Conservation (phyloP, 2,888 invertebrate species). For the Beris morrisii region DNA sequence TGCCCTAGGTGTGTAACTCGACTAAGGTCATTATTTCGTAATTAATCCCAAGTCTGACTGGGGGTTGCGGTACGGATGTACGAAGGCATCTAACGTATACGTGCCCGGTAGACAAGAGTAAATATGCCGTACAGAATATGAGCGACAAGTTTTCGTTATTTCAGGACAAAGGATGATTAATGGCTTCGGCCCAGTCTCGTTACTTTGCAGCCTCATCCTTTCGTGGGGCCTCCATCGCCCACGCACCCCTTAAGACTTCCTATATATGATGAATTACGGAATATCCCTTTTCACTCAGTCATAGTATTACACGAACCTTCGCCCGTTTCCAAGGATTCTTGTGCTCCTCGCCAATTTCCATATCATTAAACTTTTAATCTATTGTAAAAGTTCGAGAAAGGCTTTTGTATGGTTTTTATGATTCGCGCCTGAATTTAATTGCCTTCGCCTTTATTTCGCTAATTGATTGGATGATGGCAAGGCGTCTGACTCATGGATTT, state of each 20-base stretch:
- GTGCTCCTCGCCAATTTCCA: conserved; percentile 33
- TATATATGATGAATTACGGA: conserved; percentile 36
- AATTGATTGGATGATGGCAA: conserved; percentile 37
- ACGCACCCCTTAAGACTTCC: conserved; percentile 29
- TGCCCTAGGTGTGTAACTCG: neutral
- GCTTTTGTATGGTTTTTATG: conserved; percentile 39
- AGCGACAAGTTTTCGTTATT: conserved; percentile 32
- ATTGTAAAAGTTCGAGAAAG: conserved; percentile 31
- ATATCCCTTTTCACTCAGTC: conserved; percentile 22
- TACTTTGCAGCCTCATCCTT: conserved; percentile 13
- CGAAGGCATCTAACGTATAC: neutral
- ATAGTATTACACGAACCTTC: conserved; percentile 9
- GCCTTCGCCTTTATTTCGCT: conserved; percentile 31
- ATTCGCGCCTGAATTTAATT: conserved; percentile 39
- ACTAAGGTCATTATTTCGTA: conserved; percentile 25
- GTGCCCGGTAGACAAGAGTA: conserved; percentile 14
- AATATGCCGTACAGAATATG: conserved; percentile 20
- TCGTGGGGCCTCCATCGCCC: neutral
- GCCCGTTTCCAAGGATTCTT: conserved; percentile 4
- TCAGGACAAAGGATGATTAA: conserved; percentile 37
- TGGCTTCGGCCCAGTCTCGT: conserved; percentile 17
- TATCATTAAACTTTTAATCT: conserved; percentile 39
- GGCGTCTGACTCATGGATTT: neutral
- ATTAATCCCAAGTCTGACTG: conserved; percentile 20
- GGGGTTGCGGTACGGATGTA: neutral